A percentile compares a stretch with the other conserved stretches of the same genome.
Evolutionary conservation across 2,113 vertebrate species (phyloP).

Genomic region (Grammomys dolichurus): DNA sequence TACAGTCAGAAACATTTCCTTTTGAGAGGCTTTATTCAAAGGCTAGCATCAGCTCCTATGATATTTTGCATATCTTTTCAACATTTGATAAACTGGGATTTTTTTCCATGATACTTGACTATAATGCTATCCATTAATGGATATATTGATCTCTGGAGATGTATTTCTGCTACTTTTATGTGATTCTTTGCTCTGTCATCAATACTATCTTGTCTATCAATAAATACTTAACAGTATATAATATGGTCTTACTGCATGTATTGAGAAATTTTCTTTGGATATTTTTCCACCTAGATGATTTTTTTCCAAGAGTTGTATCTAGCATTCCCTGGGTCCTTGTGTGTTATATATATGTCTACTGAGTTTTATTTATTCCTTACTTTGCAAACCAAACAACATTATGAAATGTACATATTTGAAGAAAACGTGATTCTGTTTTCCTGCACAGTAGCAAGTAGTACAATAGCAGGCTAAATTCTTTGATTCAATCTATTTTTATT

Average conservation of each 20-base stretch:
- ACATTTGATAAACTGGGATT: not conserved
- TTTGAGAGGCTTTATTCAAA: not conserved
- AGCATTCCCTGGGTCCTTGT: not conserved
- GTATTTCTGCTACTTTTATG: not conserved
- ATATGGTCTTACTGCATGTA: not conserved
- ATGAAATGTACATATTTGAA: not conserved
- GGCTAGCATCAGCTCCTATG: not conserved
- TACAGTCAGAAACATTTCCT: not conserved
- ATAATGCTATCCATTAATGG: not conserved
- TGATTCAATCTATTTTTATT: not conserved
- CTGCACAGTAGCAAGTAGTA: not conserved
- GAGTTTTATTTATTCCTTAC: not conserved
- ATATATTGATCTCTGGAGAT: not conserved
- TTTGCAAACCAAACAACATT: not conserved
- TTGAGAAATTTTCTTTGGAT: not conserved
- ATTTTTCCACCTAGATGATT: not conserved
- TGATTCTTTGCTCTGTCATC: not conserved
- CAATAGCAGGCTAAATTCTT: not conserved
- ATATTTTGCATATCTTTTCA: not conserved
- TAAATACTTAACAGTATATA: not conserved
- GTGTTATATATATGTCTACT: not conserved
- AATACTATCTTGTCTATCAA: not conserved
- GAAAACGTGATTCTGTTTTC: not conserved
- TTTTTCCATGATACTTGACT: not conserved
- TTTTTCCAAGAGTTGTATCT: not conserved